phyloP scores from a whole-genome alignment of 2,797 vertebrate species.

The Phoebastria nigripes region DNA sequence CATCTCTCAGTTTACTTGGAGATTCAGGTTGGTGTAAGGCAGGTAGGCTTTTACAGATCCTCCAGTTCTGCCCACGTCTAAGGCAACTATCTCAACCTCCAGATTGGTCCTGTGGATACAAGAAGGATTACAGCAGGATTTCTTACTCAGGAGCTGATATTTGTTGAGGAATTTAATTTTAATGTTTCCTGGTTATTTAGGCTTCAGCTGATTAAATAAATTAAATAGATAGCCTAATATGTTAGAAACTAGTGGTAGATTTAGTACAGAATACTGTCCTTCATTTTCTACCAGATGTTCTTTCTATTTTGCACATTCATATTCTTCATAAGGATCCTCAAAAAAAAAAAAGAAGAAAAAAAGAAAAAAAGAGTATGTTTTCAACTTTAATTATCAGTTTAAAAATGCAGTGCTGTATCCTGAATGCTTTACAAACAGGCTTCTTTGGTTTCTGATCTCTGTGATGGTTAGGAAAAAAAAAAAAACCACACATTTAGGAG shows the following conservation, averaged over 20 bases:
- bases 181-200: background rate
- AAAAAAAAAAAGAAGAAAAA: background rate
- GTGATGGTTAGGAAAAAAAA: constrained; percentile 12
- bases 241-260: background rate
- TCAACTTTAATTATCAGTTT: background rate
- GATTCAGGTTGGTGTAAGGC: background rate
- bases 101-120: background rate
- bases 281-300: background rate
- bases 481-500: background rate
- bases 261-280: background rate
- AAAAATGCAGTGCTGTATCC: constrained; percentile 6
- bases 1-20: background rate
- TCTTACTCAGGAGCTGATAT: background rate
- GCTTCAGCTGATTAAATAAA: background rate
- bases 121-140: background rate
- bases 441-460: constrained; percentile 14
- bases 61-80: background rate
- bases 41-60: background rate
- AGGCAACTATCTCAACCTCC: background rate
- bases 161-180: background rate
- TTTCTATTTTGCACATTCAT: background rate
- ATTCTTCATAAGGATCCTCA: background rate
- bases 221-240: background rate
- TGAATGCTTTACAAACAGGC: background rate
- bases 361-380: background rate